Percentiles rank a stretch among this genome's conserved stretches.
These are phyloP conservation scores for Erythrolamprus reginae DNA, from an alignment of 2,113 vertebrate species.

Conservation along the genomic window DNA sequence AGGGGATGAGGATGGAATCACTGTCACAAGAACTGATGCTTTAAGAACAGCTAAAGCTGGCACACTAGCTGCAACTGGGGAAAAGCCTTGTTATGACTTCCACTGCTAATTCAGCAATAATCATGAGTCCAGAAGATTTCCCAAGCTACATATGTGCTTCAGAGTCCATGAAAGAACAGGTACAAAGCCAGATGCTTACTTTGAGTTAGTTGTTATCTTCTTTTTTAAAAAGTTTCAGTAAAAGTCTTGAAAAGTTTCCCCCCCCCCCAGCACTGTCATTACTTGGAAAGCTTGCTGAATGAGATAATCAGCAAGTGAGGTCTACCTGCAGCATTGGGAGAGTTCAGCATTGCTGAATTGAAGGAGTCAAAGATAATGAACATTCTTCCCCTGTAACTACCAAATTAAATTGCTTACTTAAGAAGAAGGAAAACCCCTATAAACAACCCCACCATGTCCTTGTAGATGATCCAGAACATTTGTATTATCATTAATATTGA, in stretches of 20 bases:
- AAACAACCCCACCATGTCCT: background rate
- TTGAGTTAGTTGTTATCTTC: background rate
- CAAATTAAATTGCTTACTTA: background rate
- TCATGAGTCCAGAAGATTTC: background rate
- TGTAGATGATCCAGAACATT: background rate
- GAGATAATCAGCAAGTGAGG: background rate
- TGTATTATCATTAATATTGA: background rate
- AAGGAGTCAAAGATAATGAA: background rate
- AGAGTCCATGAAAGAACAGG: background rate
- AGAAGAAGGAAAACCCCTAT: background rate
- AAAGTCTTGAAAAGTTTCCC: background rate
- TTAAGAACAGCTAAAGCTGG: background rate
- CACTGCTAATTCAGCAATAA: background rate
- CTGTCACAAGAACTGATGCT: background rate
- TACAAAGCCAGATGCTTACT: background rate
- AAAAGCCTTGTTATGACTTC: background rate
- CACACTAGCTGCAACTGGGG: background rate
- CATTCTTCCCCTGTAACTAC: background rate
- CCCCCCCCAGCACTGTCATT: background rate
- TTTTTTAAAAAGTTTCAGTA: background rate
- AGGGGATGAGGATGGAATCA: background rate
- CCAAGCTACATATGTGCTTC: background rate
- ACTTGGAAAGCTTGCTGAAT: background rate
- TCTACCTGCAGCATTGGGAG: background rate
- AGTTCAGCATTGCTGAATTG: background rate